Conservation (phyloP, 35 echinoderm and acorn worm species). For the Chiridota heheva region DNA sequence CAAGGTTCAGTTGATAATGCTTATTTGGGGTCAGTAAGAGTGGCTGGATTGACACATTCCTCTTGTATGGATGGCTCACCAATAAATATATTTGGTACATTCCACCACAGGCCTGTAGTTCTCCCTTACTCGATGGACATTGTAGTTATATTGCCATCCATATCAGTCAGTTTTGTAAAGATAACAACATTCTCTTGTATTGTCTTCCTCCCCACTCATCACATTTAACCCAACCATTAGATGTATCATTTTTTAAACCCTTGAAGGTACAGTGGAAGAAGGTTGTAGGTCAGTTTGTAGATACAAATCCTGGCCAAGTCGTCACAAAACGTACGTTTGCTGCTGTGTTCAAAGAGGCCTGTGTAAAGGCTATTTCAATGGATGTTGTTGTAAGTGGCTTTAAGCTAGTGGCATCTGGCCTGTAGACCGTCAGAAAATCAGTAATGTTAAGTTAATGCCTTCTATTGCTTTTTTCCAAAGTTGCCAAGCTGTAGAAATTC, state of each 20-base stretch:
- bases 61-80: conserved; percentile 5
- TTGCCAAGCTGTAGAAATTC: too few species aligned
- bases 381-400: too few species aligned
- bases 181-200: conserved; percentile 23
- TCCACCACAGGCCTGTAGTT: background rate
- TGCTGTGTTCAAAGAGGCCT: too few species aligned
- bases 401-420: too few species aligned
- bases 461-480: too few species aligned
- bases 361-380: too few species aligned
- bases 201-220: conserved; percentile 12
- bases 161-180: conserved; percentile 1
- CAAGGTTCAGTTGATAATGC: background rate
- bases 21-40: conserved; percentile 10
- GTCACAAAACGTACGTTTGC: conserved; percentile 1
- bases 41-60: conserved; percentile 22
- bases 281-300: background rate
- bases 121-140: conserved; percentile 6
- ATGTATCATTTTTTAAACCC: background rate
- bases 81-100: conserved; percentile 4
- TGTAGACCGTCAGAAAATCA: too few species aligned
- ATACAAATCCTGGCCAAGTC: background rate
- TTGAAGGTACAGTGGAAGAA: background rate
- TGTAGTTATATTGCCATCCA: too few species aligned
- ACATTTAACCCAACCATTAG: conserved; percentile 20
- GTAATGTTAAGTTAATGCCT: too few species aligned